Percentiles rank a stretch among this genome's conserved stretches.
These are phyloP conservation scores for Yponomeuta malinellus DNA, from an alignment of 2,888 invertebrate species.

Conservation along the genomic window DNA sequence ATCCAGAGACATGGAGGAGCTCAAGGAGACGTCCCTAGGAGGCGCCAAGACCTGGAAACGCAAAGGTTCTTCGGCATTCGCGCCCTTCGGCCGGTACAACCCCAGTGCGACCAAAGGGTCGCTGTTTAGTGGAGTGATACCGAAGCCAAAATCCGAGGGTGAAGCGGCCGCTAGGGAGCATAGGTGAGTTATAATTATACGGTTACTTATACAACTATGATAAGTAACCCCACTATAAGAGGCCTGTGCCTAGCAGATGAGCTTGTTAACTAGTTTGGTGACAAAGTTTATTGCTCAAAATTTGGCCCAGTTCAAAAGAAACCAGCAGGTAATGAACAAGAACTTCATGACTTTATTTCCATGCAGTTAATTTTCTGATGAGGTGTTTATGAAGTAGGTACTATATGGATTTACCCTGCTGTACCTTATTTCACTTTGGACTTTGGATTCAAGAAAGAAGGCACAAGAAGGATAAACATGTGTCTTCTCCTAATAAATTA, in stretches of 20 bases:
- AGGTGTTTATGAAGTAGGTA: too few relatives aligned
- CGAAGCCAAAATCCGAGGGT: constrained; percentile 47
- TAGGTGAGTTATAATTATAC: constrained; percentile 36
- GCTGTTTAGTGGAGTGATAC: constrained; percentile 55
- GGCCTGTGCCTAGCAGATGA: not conserved
- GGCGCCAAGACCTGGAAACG: constrained; percentile 52
- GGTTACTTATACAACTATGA: not conserved
- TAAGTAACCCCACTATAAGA: not conserved
- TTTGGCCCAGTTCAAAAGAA: too few relatives aligned
- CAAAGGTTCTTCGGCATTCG: constrained; percentile 49
- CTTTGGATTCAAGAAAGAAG: too few relatives aligned
- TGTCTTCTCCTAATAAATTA: too few relatives aligned
- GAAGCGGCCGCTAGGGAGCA: constrained; percentile 49
- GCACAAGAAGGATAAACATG: too few relatives aligned
- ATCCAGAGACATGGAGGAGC: constrained; percentile 40
- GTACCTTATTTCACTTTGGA: too few relatives aligned
- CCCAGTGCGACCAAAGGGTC: constrained; percentile 41
- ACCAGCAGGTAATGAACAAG: too few relatives aligned
- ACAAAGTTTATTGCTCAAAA: not conserved
- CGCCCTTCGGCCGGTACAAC: constrained; percentile 54
- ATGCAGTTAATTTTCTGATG: too few relatives aligned
- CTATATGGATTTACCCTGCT: too few relatives aligned
- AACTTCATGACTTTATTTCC: too few relatives aligned
- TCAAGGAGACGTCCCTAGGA: constrained; percentile 60
- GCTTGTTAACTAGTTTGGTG: not conserved